Conservation (phyloP, 2,113 vertebrate genomes). For the Pteropus alecto region DNA sequence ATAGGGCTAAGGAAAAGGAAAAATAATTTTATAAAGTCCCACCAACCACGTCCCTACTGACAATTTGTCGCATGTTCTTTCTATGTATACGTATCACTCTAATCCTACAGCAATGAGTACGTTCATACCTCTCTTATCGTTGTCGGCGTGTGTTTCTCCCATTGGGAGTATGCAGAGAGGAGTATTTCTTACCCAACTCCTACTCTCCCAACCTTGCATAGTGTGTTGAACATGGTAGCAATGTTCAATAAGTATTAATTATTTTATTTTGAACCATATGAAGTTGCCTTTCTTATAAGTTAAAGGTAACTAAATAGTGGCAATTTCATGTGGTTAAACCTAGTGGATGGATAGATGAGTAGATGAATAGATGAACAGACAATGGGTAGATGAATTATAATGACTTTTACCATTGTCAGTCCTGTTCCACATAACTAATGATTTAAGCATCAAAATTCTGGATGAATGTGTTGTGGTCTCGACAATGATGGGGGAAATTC, state of each 20-base stretch:
- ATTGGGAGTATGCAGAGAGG: not conserved
- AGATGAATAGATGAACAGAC: not conserved
- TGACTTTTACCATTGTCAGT: not conserved
- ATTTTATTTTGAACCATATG: not conserved
- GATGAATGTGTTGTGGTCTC: not conserved
- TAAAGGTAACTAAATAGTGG: not conserved
- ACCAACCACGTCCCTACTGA: not conserved
- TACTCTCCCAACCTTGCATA: not conserved
- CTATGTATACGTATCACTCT: not conserved
- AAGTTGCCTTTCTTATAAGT: not conserved
- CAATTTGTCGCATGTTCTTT: not conserved
- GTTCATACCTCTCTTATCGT: not conserved
- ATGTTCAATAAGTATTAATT: not conserved
- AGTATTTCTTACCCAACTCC: not conserved
- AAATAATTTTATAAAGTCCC: not conserved
- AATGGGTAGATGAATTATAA: not conserved
- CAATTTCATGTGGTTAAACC: not conserved
- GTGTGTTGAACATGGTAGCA: not conserved
- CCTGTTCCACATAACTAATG: not conserved
- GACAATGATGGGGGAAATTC: not conserved
- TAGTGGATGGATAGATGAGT: not conserved
- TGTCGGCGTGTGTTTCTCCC: not conserved
- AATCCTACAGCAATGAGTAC: not conserved
- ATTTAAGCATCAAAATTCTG: not conserved
- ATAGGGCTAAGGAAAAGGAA: not conserved